Conservation (phyloP, 1,140 invertebrate species). For the Doryteuthis pealeii region DNA sequence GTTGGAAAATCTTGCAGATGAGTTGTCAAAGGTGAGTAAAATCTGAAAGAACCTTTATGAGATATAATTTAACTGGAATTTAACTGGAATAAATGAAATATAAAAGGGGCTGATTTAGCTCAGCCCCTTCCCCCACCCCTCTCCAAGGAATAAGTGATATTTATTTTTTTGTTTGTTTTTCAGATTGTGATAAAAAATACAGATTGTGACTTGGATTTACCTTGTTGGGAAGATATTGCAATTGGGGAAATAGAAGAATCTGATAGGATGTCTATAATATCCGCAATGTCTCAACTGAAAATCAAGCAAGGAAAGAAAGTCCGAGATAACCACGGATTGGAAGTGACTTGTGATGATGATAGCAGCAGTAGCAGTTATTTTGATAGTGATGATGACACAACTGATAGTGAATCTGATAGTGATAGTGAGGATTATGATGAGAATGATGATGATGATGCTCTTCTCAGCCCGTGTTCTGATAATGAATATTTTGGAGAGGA, state of each 20-base stretch:
- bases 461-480: not conserved
- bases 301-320: conserved; percentile 2
- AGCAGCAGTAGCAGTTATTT: conserved; percentile 20
- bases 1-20: conserved; percentile 55
- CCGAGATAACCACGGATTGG: not conserved
- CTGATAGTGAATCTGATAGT: conserved; percentile 23
- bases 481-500: not conserved
- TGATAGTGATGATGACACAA: conserved; percentile 10
- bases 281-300: not conserved
- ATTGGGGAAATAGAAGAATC: conserved; percentile 10
- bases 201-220: conserved; percentile 63
- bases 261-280: not conserved
- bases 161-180: too few species aligned
- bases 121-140: too few species aligned
- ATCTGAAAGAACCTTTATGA: too few species aligned
- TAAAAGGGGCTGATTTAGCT: too few species aligned
- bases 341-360: not conserved
- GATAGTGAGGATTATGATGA: not conserved
- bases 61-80: too few species aligned
- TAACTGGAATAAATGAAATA: too few species aligned
- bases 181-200: conserved; percentile 17
- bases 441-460: too few species aligned
- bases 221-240: conserved; percentile 63
- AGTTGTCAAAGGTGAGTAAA: conserved; percentile 55
- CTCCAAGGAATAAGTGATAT: too few species aligned